Evolutionary conservation across 2,888 invertebrate genomes (phyloP).

Genomic region (Hemicrepidius hirtus): DNA sequence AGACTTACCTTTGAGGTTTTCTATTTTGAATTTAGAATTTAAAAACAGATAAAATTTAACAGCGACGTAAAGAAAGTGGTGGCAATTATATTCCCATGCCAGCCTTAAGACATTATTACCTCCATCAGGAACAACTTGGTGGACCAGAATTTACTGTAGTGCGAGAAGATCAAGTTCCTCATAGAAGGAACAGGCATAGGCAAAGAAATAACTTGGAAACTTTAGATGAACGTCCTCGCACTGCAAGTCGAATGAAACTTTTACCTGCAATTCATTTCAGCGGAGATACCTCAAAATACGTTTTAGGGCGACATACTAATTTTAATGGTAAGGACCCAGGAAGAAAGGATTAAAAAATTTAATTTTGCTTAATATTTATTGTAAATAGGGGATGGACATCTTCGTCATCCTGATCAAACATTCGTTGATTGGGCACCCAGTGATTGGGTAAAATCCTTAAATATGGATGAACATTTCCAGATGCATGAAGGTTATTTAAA

Average conservation of each 20-base stretch:
- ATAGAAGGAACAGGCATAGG: conserved; percentile 56
- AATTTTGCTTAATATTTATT: not conserved
- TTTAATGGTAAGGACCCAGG: conserved; percentile 75
- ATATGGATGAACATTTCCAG: conserved; percentile 78
- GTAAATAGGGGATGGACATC: conserved; percentile 78
- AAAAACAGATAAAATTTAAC: conserved; percentile 1
- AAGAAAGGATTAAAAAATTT: too few relatives aligned
- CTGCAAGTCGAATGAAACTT: conserved; percentile 64
- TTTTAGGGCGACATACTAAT: conserved; percentile 74
- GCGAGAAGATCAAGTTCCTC: conserved; percentile 22
- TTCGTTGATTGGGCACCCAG: conserved; percentile 82
- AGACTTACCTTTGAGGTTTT: not conserved
- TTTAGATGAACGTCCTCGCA: conserved; percentile 50
- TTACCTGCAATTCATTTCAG: conserved; percentile 78
- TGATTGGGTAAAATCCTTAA: conserved; percentile 77
- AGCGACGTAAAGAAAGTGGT: conserved; percentile 19
- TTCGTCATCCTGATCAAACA: conserved; percentile 77
- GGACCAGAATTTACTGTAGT: conserved; percentile 1
- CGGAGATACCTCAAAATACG: conserved; percentile 78
- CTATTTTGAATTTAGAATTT: conserved; percentile 1
- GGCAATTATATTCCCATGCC: not conserved
- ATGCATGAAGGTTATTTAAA: conserved; percentile 79
- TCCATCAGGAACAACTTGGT: conserved; percentile 14
- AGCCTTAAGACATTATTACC: conserved; percentile 6
- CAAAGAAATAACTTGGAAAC: conserved; percentile 52